Conservation (phyloP, 2,113 vertebrate species). For the Panthera uncia region DNA sequence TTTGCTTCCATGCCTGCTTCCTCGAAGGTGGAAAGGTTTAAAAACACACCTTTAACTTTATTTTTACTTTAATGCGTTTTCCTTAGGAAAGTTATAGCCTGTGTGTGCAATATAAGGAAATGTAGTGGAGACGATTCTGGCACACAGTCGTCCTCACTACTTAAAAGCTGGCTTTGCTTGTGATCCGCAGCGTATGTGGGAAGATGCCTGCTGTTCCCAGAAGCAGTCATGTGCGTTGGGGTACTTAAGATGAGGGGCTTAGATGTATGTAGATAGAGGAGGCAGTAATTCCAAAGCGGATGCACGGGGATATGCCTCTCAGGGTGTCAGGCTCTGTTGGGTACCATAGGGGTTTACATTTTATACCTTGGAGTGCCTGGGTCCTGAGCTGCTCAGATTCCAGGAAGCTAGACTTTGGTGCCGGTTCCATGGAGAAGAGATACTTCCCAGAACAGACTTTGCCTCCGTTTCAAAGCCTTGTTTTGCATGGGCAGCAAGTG, state of each 20-base stretch:
- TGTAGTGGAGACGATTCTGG: background rate
- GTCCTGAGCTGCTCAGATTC: background rate
- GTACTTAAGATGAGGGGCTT: background rate
- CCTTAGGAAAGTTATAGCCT: background rate
- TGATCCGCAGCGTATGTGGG: background rate
- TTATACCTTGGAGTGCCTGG: background rate
- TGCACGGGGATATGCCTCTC: background rate
- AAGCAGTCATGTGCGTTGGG: background rate
- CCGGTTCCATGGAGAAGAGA: background rate
- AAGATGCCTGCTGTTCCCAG: background rate
- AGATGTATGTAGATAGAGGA: background rate
- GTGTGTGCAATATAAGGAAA: background rate
- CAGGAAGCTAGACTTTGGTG: background rate
- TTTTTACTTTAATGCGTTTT: background rate
- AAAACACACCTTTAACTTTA: slow-evolving; percentile 3
- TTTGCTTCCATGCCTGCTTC: background rate
- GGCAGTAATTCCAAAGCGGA: background rate
- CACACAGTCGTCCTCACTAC: background rate
- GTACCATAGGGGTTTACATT: background rate
- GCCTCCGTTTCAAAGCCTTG: background rate
- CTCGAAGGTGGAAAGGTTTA: background rate
- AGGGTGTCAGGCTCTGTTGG: background rate
- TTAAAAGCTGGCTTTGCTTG: background rate
- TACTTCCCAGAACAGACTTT: background rate
- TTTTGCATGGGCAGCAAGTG: background rate